Conservation (phyloP, 1,140 invertebrate genomes). For the Eubasilissa regina region DNA sequence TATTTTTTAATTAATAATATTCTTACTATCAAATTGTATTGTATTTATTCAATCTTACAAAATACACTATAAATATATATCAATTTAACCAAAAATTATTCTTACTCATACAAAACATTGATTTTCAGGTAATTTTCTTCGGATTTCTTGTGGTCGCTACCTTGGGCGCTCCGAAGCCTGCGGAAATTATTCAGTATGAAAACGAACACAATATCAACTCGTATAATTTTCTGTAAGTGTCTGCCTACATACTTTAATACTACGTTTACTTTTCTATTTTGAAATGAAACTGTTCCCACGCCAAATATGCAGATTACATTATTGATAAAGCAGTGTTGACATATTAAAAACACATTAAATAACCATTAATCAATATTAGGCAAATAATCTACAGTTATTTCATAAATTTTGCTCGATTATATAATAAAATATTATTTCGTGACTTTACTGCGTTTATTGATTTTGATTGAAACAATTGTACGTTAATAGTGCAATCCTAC, state of each 20-base stretch:
- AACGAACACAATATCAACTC: constrained; percentile 23
- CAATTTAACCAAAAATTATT: background rate
- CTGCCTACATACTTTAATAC: background rate
- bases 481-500: too few species aligned
- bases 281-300: background rate
- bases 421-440: too few species aligned
- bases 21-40: background rate
- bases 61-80: too few species aligned
- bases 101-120: background rate
- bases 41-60: background rate
- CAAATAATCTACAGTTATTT: background rate
- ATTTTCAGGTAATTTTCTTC: constrained; percentile 6
- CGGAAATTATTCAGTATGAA: background rate
- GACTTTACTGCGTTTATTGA: background rate
- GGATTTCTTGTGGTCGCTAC: background rate
- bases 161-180: background rate
- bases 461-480: too few species aligned
- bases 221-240: constrained; percentile 11
- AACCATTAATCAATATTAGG: background rate
- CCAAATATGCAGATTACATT: too few species aligned
- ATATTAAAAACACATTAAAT: background rate
- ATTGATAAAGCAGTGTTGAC: background rate
- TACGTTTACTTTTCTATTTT: background rate
- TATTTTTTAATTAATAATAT: too few species aligned
- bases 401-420: too few species aligned